Evolutionary conservation across 2,113 vertebrate species (phyloP), one percentile per base, ranked within the genome.

Genomic region (Barbus barbus): DNA sequence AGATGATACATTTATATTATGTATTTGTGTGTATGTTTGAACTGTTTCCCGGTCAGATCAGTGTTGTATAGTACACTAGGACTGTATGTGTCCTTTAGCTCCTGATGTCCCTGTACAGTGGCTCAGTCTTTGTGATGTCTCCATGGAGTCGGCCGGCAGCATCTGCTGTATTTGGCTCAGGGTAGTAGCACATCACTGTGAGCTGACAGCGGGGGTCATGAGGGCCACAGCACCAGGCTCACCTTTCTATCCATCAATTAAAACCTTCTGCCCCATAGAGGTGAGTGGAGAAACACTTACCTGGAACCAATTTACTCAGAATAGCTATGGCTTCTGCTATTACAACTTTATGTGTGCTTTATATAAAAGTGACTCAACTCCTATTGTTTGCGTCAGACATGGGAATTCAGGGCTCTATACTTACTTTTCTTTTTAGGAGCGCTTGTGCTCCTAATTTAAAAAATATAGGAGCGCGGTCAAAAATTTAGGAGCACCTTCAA

Each of bases 101-200:
- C 9, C 33, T 51, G 16, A 75, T 31, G 44, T 31, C 46, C 46
- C 73, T 18, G 56, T 78, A 44, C 76, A 44, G 78, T 63, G 18
- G 18, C 60, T 80, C 18, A 65, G 60, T 81, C 78, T 81, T 26
- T 48, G 61, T 28, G 28, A 51, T 65, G 41, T 81, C 58, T 79
- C 77, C 58, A 79, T 63, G 58, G 77, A 81, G 41, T 24, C 12
- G 61, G 78, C 61, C 36, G 61, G 26, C 28, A 71, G 46, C 80
- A 82, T 82, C 80, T 82, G 65, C 46, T 82, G 46, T 82, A 69
- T 82, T 69, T 82, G 80, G 80, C 80, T 82, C 28, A 53, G 28
- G 6, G 33, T 82, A 53, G 80, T 56, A 82, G 53, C 65, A 82
- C 80, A 82, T 82, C 80, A 82, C 12, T 31, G 61, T 31, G 65